phyloP scores from a whole-genome alignment of 2,888 invertebrate genomes.

The Mimachlamys varia region DNA sequence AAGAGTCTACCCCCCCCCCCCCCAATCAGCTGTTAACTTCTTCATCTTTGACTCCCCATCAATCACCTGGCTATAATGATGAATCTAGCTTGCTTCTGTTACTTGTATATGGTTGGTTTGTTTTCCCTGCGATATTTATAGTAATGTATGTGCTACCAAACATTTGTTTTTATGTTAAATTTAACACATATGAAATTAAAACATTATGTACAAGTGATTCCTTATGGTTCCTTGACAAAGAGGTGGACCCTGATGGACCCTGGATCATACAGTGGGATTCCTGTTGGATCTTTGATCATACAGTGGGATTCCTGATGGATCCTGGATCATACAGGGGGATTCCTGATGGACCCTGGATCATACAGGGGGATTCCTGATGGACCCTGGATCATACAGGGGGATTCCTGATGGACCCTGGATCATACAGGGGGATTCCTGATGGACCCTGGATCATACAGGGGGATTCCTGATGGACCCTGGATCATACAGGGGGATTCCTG shows the following conservation, averaged over 20 bases:
- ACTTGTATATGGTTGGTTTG: neutral
- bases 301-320: too few relatives aligned
- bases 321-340: too few relatives aligned
- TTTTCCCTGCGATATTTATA: neutral
- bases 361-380: too few relatives aligned
- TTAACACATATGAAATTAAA: too few relatives aligned
- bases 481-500: neutral
- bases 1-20: neutral
- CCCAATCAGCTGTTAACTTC: too few relatives aligned
- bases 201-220: too few relatives aligned
- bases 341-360: neutral
- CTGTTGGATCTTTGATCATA: too few relatives aligned
- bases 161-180: neutral
- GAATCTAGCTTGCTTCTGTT: neutral
- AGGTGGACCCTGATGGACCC: too few relatives aligned
- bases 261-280: too few relatives aligned
- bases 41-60: neutral
- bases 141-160: neutral
- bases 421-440: neutral
- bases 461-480: too few relatives aligned
- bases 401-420: neutral
- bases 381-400: neutral
- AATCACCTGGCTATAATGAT: neutral
- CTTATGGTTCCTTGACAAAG: too few relatives aligned
- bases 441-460: neutral